Conservation (phyloP, 2,888 invertebrate species). For the Micoletzkya japonica region DNA sequence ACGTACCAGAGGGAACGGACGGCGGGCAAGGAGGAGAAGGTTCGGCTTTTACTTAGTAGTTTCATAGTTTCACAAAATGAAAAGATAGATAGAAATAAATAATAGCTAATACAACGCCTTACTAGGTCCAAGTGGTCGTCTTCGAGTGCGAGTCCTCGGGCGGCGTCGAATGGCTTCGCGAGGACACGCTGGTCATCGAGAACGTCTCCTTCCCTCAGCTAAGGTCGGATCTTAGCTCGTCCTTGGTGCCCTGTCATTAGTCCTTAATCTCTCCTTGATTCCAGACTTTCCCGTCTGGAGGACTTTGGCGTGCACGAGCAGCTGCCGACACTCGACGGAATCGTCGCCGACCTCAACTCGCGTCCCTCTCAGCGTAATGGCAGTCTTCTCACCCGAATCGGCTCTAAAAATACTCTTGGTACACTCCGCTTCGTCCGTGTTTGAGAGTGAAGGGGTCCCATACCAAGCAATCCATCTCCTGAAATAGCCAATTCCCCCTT, state of each 20-base stretch:
- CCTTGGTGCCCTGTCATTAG: neutral
- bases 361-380: conserved; percentile 30
- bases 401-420: conserved; percentile 25
- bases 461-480: too few relatives aligned
- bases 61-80: neutral
- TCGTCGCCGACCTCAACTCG: conserved; percentile 21
- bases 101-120: neutral
- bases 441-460: too few relatives aligned
- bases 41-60: neutral
- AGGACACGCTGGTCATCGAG: conserved; percentile 52
- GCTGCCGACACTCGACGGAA: conserved; percentile 16
- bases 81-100: neutral
- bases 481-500: too few relatives aligned
- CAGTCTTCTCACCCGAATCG: conserved; percentile 26
- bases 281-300: conserved; percentile 29
- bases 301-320: conserved; percentile 28
- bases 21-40: conserved; percentile 9
- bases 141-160: conserved; percentile 99
- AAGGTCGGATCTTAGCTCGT: conserved; percentile 15
- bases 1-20: conserved; percentile 17
- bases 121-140: conserved; percentile 77
- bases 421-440: conserved; percentile 18
- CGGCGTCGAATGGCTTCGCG: conserved; percentile 61
- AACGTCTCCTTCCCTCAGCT: conserved; percentile 32
- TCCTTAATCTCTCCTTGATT: neutral